Percentiles rank a stretch among this genome's conserved stretches.
Conservation (phyloP, 2,888 invertebrate genomes). For the Tineola bisselliella region DNA sequence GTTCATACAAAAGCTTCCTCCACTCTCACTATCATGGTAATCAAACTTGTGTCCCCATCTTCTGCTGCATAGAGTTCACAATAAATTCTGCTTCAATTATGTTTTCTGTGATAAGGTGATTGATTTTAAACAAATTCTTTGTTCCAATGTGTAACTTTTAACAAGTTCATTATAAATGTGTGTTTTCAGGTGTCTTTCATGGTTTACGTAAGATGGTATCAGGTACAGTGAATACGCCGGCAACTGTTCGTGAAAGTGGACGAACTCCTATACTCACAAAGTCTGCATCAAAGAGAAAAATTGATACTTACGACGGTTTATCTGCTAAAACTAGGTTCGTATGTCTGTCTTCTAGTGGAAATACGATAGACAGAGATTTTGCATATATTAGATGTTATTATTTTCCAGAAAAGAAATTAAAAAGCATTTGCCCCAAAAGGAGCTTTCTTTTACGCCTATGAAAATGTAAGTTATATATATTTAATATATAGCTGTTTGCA, state of each 20-base stretch:
- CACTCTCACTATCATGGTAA: too few species aligned
- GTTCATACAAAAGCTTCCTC: too few species aligned
- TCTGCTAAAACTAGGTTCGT: constrained; percentile 75
- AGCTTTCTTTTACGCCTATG: constrained; percentile 67
- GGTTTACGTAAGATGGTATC: constrained; percentile 83
- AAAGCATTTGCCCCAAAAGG: constrained; percentile 69
- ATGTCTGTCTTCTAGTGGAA: background rate
- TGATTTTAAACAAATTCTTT: background rate
- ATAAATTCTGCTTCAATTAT: too few species aligned
- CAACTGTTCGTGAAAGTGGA: constrained; percentile 45
- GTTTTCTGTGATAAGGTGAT: too few species aligned
- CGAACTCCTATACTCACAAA: constrained; percentile 70
- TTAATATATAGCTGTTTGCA: too few species aligned
- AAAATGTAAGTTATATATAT: constrained; percentile 64
- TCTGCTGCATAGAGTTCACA: too few species aligned
- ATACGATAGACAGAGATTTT: too few species aligned
- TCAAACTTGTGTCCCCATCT: too few species aligned
- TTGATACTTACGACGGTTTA: constrained; percentile 65
- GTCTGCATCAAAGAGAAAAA: constrained; percentile 74
- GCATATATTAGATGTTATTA: background rate
- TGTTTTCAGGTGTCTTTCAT: constrained; percentile 73
- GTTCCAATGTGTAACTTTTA: background rate
- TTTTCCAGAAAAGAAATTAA: constrained; percentile 71
- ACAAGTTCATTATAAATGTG: too few species aligned
- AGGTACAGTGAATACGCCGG: constrained; percentile 66